These are phyloP conservation scores for Struthidea cinerea DNA, from an alignment of 2,113 vertebrate genomes.

Conservation along the genomic window DNA sequence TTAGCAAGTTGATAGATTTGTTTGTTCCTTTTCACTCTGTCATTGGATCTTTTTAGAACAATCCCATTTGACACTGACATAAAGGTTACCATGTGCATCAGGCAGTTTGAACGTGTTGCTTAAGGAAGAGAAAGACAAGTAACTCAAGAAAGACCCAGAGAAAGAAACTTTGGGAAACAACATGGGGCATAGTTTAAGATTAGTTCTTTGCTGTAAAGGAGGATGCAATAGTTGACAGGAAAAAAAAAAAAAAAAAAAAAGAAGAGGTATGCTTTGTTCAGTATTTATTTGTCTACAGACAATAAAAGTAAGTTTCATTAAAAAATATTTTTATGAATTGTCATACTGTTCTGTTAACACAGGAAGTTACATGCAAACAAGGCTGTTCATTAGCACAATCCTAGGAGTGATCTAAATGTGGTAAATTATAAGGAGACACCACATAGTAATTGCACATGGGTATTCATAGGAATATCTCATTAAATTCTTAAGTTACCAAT, in stretches of 20 bases:
- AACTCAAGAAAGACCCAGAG: background rate
- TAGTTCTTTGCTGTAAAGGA: background rate
- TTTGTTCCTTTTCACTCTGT: background rate
- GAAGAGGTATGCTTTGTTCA: background rate
- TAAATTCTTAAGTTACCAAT: background rate
- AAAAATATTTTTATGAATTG: background rate
- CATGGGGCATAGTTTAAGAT: background rate
- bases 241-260: background rate
- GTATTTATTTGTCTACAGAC: background rate
- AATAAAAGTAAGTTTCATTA: background rate
- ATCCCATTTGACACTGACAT: background rate
- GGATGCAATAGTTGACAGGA: background rate
- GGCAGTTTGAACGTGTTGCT: fast-evolving
- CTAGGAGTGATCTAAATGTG: background rate
- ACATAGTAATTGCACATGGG: background rate
- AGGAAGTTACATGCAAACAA: background rate
- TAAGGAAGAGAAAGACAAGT: background rate
- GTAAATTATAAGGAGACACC: background rate
- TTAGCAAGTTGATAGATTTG: background rate
- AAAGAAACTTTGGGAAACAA: background rate
- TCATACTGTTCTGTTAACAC: background rate
- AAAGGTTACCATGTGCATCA: background rate
- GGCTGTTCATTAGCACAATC: background rate
- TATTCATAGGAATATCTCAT: background rate
- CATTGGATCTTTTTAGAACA: background rate